Evolutionary conservation across 2,888 invertebrate species (phyloP).

Genomic region (Parapristionchus giblindavisi): DNA sequence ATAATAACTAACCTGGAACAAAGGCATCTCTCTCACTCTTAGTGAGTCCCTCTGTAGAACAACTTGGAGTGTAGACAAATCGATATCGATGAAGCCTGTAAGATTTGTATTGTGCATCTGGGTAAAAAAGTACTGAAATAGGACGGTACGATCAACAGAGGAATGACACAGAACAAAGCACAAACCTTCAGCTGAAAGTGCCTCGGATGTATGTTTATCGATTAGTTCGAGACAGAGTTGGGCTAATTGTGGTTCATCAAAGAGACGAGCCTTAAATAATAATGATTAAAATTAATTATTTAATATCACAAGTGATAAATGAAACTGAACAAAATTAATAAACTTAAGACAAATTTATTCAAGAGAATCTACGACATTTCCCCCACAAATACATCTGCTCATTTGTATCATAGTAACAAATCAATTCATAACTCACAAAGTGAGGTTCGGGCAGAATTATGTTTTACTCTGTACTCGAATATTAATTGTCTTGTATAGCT

Average conservation of each 20-base stretch:
- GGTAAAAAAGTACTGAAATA: background rate
- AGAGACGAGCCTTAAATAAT: slow-evolving; percentile 77
- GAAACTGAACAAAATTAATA: background rate
- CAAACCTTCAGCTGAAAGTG: slow-evolving; percentile 78
- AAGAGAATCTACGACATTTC: background rate
- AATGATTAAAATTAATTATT: background rate
- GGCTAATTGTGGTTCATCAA: slow-evolving; percentile 85
- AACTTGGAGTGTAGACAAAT: slow-evolving; percentile 81
- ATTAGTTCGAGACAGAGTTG: slow-evolving; percentile 83
- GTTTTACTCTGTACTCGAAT: too few species aligned
- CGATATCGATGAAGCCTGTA: slow-evolving; percentile 81
- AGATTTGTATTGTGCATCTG: background rate
- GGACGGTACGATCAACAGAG: background rate
- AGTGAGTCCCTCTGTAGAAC: slow-evolving; percentile 83
- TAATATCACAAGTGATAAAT: background rate
- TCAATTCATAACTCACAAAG: too few species aligned
- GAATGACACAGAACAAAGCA: background rate
- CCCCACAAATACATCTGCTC: background rate
- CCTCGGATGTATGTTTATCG: slow-evolving; percentile 84
- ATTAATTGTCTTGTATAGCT: too few species aligned
- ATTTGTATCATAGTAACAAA: background rate
- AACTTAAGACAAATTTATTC: background rate
- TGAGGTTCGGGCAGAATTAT: too few species aligned
- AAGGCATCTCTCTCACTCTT: slow-evolving; percentile 81
- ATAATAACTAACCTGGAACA: slow-evolving; percentile 78